These are phyloP conservation scores for Acromyrmex echinatior DNA, from an alignment of 1,140 invertebrate genomes.

Conservation along the genomic window DNA sequence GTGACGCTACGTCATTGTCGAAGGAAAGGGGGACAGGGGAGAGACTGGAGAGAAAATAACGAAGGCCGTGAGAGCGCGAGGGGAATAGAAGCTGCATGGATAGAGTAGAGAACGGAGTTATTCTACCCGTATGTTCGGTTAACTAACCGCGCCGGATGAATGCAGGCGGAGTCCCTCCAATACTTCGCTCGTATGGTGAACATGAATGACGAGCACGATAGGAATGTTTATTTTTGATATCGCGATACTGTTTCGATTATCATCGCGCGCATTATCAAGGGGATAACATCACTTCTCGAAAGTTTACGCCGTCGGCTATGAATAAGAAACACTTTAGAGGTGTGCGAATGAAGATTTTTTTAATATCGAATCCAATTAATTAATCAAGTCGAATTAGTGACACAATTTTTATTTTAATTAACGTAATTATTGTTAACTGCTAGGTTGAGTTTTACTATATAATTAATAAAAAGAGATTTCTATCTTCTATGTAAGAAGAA, in stretches of 20 bases:
- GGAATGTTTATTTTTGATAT: neutral
- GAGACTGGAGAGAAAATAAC: neutral
- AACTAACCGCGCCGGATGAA: slow-evolving; percentile 36
- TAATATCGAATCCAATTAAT: too few relatives aligned
- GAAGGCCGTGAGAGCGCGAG: slow-evolving; percentile 37
- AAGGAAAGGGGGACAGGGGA: neutral
- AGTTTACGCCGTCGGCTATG: neutral
- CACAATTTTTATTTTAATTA: too few relatives aligned
- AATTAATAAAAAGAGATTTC: too few relatives aligned
- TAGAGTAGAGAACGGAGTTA: slow-evolving; percentile 36
- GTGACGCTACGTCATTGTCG: slow-evolving; percentile 41
- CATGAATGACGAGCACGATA: slow-evolving; percentile 17
- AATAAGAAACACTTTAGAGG: neutral
- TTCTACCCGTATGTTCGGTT: slow-evolving; percentile 45
- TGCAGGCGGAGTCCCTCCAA: neutral
- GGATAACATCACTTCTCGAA: neutral
- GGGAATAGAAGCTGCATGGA: slow-evolving; percentile 5
- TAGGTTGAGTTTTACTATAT: too few relatives aligned
- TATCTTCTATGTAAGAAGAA: too few relatives aligned
- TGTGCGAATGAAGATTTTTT: too few relatives aligned
- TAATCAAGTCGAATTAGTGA: too few relatives aligned
- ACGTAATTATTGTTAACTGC: too few relatives aligned
- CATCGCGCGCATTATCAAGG: neutral
- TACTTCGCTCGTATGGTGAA: neutral
- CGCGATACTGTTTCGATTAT: neutral